phyloP scores from a whole-genome alignment of 2,888 invertebrate species.

The Lithodes maja region DNA sequence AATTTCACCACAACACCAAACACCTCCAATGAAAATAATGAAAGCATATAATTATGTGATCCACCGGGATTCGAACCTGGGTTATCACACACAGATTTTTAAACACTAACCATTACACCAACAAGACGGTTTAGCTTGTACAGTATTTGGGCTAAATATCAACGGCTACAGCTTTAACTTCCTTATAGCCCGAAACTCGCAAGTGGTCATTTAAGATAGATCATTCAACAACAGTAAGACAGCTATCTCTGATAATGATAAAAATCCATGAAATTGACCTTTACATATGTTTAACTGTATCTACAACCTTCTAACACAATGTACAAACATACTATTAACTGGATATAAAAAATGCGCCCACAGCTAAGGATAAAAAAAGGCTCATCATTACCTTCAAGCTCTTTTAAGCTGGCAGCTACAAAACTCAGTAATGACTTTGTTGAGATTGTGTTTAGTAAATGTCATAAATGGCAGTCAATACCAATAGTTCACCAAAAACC shows the following conservation, averaged over 20 bases:
- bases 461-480: neutral
- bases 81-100: too few relatives aligned
- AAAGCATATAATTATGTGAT: too few relatives aligned
- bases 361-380: constrained; percentile 64
- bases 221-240: constrained; percentile 58
- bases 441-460: neutral
- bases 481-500: neutral
- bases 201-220: neutral
- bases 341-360: constrained; percentile 64
- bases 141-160: too few relatives aligned
- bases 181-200: neutral
- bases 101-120: too few relatives aligned
- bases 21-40: too few relatives aligned
- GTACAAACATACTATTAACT: constrained; percentile 64
- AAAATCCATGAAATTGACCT: constrained; percentile 43
- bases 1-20: too few relatives aligned
- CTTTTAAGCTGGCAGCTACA: constrained; percentile 42
- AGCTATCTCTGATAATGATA: constrained; percentile 47
- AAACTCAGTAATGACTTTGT: constrained; percentile 25
- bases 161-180: too few relatives aligned
- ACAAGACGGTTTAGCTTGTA: too few relatives aligned
- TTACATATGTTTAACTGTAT: constrained; percentile 53
- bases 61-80: too few relatives aligned
- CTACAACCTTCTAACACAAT: constrained; percentile 60
- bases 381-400: constrained; percentile 58